Conservation (phyloP, 2,888 invertebrate species). For the Heteromyza rotundicornis region DNA sequence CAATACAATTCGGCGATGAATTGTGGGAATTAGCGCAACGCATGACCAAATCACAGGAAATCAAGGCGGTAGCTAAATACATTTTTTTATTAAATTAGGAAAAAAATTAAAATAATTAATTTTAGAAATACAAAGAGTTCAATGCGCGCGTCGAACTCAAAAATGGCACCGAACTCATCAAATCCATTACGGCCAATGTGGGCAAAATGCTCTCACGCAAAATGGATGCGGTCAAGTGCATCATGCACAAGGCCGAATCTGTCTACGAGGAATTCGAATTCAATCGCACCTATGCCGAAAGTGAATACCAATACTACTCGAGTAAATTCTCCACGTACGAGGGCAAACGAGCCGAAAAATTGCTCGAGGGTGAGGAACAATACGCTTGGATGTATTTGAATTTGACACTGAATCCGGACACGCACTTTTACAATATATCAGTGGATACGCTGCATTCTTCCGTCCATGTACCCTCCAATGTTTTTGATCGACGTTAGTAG, state of each 20-base stretch:
- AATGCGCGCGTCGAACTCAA: conserved; percentile 81
- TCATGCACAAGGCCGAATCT: conserved; percentile 76
- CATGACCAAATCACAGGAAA: conserved; percentile 78
- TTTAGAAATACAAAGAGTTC: conserved; percentile 77
- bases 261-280: conserved; percentile 70
- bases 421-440: conserved; percentile 84
- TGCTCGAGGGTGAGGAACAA: conserved; percentile 47
- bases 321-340: conserved; percentile 76
- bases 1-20: conserved; percentile 77
- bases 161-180: conserved; percentile 79
- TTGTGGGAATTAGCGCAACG: conserved; percentile 78
- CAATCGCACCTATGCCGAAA: conserved; percentile 57
- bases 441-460: conserved; percentile 82
- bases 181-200: conserved; percentile 80
- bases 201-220: conserved; percentile 85
- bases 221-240: conserved; percentile 88
- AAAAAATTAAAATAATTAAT: not conserved
- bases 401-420: conserved; percentile 72
- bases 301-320: conserved; percentile 71
- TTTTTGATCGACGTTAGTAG: conserved; percentile 78
- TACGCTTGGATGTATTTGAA: conserved; percentile 64
- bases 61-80: conserved; percentile 78
- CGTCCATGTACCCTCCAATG: conserved; percentile 93
- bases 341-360: conserved; percentile 49
- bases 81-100: too few species aligned